phyloP scores from a whole-genome alignment of 1,140 invertebrate genomes.

The Charaxes varanes region DNA sequence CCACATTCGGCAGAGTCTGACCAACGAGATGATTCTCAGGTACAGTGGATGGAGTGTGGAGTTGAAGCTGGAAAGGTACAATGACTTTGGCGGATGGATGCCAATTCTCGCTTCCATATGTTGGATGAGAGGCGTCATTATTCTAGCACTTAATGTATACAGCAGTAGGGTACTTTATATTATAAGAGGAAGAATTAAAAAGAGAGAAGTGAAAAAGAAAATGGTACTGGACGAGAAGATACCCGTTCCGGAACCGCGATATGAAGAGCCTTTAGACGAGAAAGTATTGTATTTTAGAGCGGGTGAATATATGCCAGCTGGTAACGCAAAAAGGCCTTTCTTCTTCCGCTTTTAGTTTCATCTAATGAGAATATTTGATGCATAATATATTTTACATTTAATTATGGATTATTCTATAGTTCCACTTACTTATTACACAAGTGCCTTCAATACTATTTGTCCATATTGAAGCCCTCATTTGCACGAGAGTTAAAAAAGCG shows the following conservation, averaged over 20 bases:
- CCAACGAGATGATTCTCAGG: constrained; percentile 53
- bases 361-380: no score
- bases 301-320: constrained; percentile 33
- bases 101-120: constrained; percentile 35
- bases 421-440: no score
- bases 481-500: no score
- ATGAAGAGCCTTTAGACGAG: constrained; percentile 9
- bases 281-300: constrained; percentile 36
- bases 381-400: no score
- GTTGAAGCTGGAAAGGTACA: constrained; percentile 31
- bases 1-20: constrained; percentile 54
- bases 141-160: constrained; percentile 43
- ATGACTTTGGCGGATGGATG: constrained; percentile 52
- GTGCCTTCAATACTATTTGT: no score
- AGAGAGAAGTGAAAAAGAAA: constrained; percentile 33
- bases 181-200: constrained; percentile 30
- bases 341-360: constrained; percentile 12
- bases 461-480: no score
- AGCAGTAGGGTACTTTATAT: constrained; percentile 29
- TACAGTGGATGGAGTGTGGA: constrained; percentile 56
- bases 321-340: constrained; percentile 7
- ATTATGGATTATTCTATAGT: no score
- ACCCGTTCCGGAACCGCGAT: constrained; percentile 39
- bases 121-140: constrained; percentile 44
- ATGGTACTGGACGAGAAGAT: constrained; percentile 22